These are phyloP conservation scores for Scalopus aquaticus DNA, from an alignment of 2,113 vertebrate species.

Conservation along the genomic window DNA sequence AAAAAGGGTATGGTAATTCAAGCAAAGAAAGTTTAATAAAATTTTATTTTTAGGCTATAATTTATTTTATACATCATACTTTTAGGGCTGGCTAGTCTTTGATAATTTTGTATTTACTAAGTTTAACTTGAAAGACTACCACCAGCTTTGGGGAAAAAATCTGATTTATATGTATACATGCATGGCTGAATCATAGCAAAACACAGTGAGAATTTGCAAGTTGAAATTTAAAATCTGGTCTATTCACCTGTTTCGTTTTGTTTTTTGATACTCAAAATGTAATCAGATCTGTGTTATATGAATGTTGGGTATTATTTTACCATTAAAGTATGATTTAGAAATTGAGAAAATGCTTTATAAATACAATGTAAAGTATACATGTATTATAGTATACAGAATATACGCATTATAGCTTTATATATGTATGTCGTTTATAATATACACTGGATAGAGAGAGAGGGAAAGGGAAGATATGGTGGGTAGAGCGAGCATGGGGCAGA, in stretches of 20 bases:
- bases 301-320: background rate
- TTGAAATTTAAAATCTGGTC: background rate
- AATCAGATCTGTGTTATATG: background rate
- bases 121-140: background rate
- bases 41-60: background rate
- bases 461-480: background rate
- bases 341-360: background rate
- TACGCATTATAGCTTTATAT: background rate
- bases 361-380: background rate
- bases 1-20: background rate
- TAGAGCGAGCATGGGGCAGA: background rate
- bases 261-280: background rate
- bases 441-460: background rate
- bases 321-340: background rate
- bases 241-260: background rate
- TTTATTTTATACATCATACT: background rate
- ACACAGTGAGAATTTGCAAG: background rate
- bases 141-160: background rate
- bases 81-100: constrained; percentile 23
- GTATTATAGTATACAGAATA: background rate
- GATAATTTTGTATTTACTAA: constrained; percentile 70
- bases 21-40: background rate
- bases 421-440: background rate
- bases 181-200: background rate
- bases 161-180: background rate